Conservation (phyloP, 2,888 invertebrate genomes). For the Bursaphelenchus okinawaensis region DNA sequence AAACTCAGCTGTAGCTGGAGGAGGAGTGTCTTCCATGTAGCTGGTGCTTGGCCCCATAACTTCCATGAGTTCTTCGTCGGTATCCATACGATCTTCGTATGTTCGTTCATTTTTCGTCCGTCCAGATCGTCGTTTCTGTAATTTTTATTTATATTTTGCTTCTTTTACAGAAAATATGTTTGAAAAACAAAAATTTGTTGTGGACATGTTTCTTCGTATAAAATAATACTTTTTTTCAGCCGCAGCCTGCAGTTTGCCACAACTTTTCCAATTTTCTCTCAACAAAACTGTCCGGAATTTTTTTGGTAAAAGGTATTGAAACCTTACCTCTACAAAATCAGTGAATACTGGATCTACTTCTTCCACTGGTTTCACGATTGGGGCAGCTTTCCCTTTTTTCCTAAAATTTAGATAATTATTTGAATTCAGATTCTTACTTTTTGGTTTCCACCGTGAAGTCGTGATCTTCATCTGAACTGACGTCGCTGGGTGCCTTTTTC, state of each 20-base stretch:
- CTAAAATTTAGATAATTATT: slow-evolving; percentile 2
- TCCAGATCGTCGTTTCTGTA: slow-evolving; percentile 60
- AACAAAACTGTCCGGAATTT: too few species aligned
- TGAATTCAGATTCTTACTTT: slow-evolving; percentile 9
- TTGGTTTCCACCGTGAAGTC: slow-evolving; percentile 18
- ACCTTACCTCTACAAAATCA: slow-evolving; percentile 23
- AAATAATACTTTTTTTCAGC: too few species aligned
- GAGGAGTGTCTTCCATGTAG: slow-evolving; percentile 2
- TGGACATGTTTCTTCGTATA: too few species aligned
- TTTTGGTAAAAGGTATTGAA: too few species aligned
- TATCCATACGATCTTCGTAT: slow-evolving; percentile 28
- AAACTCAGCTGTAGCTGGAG: slow-evolving; percentile 21
- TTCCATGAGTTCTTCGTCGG: slow-evolving; percentile 23
- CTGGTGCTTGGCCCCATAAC: slow-evolving; percentile 5
- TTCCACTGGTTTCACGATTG: slow-evolving; percentile 9
- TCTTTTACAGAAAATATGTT: too few species aligned
- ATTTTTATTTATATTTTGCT: background rate
- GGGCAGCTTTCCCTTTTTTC: slow-evolving; percentile 12
- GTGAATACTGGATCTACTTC: slow-evolving; percentile 16
- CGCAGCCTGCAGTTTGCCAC: too few species aligned
- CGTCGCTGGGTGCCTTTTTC: slow-evolving; percentile 22
- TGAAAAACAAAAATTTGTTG: too few species aligned
- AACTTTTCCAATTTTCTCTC: too few species aligned
- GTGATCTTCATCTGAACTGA: slow-evolving; percentile 19
- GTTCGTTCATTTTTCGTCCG: slow-evolving; percentile 30